A percentile compares a stretch with the other conserved stretches of the same genome.
Evolutionary conservation across 2,888 invertebrate species (phyloP).

Genomic region (Parnassius mnemosyne): DNA sequence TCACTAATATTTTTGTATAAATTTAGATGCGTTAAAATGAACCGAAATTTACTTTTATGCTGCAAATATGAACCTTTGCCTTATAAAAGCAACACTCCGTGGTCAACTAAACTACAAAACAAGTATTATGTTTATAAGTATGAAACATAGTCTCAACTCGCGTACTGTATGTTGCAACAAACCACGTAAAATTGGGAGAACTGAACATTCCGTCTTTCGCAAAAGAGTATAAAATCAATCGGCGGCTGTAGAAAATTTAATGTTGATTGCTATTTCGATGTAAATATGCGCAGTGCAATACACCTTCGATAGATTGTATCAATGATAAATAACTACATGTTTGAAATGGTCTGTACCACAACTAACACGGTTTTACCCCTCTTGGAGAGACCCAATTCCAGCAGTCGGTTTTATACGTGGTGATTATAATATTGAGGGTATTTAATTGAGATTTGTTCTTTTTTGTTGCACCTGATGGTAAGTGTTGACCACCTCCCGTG

Average conservation of each 20-base stretch:
- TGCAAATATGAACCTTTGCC: slow-evolving; percentile 59
- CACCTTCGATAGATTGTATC: slow-evolving; percentile 27
- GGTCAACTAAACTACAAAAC: slow-evolving; percentile 69
- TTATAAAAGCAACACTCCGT: slow-evolving; percentile 56
- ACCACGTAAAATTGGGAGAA: slow-evolving; percentile 23
- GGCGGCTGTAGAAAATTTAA: slow-evolving; percentile 31
- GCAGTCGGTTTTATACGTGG: too few species aligned
- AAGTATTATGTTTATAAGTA: slow-evolving; percentile 73
- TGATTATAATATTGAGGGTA: too few species aligned
- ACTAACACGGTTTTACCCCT: too few species aligned
- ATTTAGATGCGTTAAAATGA: background rate
- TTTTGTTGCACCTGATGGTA: too few species aligned
- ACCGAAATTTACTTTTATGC: slow-evolving; percentile 21
- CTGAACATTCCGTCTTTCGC: slow-evolving; percentile 30
- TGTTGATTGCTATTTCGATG: slow-evolving; percentile 48
- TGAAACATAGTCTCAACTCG: slow-evolving; percentile 63
- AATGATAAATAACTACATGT: slow-evolving; percentile 7
- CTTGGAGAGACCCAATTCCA: too few species aligned
- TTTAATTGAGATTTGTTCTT: too few species aligned
- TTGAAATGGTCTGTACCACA: too few species aligned
- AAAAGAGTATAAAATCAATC: slow-evolving; percentile 42
- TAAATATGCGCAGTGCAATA: slow-evolving; percentile 47
- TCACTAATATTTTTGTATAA: background rate
- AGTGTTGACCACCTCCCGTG: too few species aligned
- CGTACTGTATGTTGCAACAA: slow-evolving; percentile 65